Evolutionary conservation across 2,797 vertebrate species (phyloP).

Genomic region (Melanotaenia maccullochi): DNA sequence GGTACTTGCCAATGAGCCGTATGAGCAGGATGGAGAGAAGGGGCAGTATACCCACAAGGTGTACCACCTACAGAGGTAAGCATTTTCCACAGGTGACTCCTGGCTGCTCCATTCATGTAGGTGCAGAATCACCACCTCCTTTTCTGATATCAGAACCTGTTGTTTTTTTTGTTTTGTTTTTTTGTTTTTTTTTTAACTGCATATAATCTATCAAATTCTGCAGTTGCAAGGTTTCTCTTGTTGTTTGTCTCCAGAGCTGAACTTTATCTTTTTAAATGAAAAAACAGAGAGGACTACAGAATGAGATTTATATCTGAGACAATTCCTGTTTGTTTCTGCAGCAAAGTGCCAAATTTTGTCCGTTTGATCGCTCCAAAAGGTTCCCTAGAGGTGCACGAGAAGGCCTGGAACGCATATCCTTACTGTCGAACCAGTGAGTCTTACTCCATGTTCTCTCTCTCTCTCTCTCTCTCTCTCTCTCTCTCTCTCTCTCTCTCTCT

Average conservation of each 20-base stretch:
- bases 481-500: no score
- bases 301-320: neutral
- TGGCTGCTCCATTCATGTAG: neutral
- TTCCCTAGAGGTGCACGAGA: constrained; percentile 91
- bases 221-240: no score
- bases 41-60: constrained; percentile 98
- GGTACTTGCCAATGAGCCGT: constrained; percentile 91
- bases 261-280: neutral
- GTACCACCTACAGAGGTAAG: constrained; percentile 94
- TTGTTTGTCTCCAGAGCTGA: neutral
- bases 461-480: no score
- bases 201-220: neutral
- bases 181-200: no score
- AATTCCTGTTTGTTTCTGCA: constrained; percentile 64
- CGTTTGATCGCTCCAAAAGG: constrained; percentile 89
- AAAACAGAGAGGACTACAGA: neutral
- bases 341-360: constrained; percentile 92
- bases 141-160: neutral
- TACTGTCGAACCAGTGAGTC: constrained; percentile 94
- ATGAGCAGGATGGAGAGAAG: constrained; percentile 91
- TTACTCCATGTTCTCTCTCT: neutral
- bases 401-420: constrained; percentile 98
- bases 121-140: neutral
- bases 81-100: neutral
- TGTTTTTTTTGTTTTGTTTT: no score